Evolutionary conservation across 2,113 vertebrate genomes (phyloP), one percentile per base, ranked within the genome.

Genomic region (Epinephelus fuscoguttatus): DNA sequence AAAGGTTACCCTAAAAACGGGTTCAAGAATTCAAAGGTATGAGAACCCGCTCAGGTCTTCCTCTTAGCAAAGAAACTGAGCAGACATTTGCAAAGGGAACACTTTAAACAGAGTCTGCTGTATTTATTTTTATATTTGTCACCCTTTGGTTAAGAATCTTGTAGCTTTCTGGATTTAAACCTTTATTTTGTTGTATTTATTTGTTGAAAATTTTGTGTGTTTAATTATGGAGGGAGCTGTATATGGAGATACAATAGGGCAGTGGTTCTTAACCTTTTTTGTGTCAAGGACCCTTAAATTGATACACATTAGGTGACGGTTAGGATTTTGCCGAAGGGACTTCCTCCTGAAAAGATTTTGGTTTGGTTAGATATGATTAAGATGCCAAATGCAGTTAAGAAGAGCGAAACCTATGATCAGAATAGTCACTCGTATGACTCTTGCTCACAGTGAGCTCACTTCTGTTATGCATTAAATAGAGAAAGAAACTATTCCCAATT

Each of bases 131-230:
- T 84, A 70, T 68, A 81, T 2, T 6, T 30, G 25, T 53, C 40
- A 56, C 11, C 6, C 55, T 87, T 40, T 84, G 55, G 23, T 50
- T 21, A 0, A 67, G 23, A 40, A 70, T 69, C 25, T 7, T 78
- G 19, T 77, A 71, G 21, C 78, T 61, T 76, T 79, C 67, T 78
- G 11, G 27, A 73, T 84, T 64, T 37, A 76, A 80, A 64, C 4
- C 4, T 71, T 1, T 59, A 33, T 82, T 84, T 80, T 85, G 12
- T 86, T 8, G 7, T 89, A 88, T 94, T 91, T 92, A 92, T 89
- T 87, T 79, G 25, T 85, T 78, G 12, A 42, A 81, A 80, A 75
- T 72, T 12, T 47, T 80, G 45, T 80, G 78, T 79, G 11, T 80
- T 63, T 78, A 11, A 82, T 14, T 21, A 68, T 19, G 14, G 9